Evolutionary conservation across 2,888 invertebrate species (phyloP).

Genomic region (Lasioglossum morio): DNA sequence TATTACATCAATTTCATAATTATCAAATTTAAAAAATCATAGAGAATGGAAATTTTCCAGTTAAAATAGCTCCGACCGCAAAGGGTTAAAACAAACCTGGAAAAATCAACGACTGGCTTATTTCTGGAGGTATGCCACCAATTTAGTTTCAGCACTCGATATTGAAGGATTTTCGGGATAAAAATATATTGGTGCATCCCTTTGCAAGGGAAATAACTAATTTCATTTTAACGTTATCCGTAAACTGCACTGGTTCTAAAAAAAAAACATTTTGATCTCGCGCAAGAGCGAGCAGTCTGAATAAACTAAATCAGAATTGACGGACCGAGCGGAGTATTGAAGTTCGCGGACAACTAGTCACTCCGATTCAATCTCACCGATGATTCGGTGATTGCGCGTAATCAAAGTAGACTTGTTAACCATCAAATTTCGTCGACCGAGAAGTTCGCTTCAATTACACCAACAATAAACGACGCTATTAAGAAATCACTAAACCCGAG

Average conservation of each 20-base stretch:
- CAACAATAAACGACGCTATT: not conserved
- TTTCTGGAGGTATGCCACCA: too few relatives aligned
- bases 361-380: not conserved
- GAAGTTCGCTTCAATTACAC: not conserved
- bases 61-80: too few relatives aligned
- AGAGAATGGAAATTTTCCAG: too few relatives aligned
- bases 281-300: not conserved
- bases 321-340: not conserved
- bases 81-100: too few relatives aligned
- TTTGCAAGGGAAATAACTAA: too few relatives aligned
- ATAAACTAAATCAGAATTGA: not conserved
- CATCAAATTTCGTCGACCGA: not conserved
- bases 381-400: not conserved
- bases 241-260: not conserved
- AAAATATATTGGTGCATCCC: too few relatives aligned
- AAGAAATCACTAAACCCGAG: not conserved
- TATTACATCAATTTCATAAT: too few relatives aligned
- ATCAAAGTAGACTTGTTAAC: not conserved
- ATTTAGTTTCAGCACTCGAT: too few relatives aligned
- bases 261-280: not conserved
- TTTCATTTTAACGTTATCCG: not conserved
- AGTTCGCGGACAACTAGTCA: not conserved
- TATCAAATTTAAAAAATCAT: too few relatives aligned
- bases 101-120: too few relatives aligned
- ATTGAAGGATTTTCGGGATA: too few relatives aligned